Conservation (phyloP, 2,888 invertebrate genomes). For the Caenorhabditis plicata region DNA sequence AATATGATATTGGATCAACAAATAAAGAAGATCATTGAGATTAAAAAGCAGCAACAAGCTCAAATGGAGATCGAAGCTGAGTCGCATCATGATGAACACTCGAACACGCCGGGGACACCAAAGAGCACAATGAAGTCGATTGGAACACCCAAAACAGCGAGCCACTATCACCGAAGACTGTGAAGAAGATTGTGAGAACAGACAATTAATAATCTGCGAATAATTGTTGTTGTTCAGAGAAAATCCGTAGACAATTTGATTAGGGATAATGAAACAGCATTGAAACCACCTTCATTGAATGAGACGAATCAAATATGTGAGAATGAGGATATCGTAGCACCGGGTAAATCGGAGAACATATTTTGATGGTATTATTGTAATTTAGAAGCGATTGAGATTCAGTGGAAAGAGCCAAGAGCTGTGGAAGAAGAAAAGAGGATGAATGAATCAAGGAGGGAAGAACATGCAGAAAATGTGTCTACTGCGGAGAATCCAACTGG, state of each 20-base stretch:
- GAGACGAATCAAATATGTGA: background rate
- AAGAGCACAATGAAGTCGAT: background rate
- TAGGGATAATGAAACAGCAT: constrained; percentile 5
- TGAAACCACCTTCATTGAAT: constrained; percentile 12
- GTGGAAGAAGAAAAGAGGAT: constrained; percentile 2
- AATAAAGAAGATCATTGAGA: constrained; percentile 14
- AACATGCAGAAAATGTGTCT: background rate
- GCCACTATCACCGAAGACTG: constrained; percentile 21
- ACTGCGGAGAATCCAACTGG: background rate
- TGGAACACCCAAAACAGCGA: constrained; percentile 7
- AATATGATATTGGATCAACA: constrained; percentile 16
- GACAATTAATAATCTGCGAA: background rate
- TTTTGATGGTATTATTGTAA: too few relatives aligned
- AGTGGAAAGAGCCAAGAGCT: too few relatives aligned
- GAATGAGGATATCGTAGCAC: too few relatives aligned
- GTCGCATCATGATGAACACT: background rate
- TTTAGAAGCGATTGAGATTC: too few relatives aligned
- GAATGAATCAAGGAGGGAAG: constrained; percentile 5
- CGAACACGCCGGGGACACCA: constrained; percentile 2
- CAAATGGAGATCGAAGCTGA: background rate
- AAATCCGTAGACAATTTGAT: constrained; percentile 14
- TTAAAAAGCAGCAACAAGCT: constrained; percentile 2
- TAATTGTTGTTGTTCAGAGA: constrained; percentile 2
- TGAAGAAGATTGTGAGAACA: constrained; percentile 11
- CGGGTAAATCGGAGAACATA: too few relatives aligned